Percentiles rank a stretch among this genome's conserved stretches.
Evolutionary conservation across 1,140 invertebrate species (phyloP).

Genomic region (Physella acuta): DNA sequence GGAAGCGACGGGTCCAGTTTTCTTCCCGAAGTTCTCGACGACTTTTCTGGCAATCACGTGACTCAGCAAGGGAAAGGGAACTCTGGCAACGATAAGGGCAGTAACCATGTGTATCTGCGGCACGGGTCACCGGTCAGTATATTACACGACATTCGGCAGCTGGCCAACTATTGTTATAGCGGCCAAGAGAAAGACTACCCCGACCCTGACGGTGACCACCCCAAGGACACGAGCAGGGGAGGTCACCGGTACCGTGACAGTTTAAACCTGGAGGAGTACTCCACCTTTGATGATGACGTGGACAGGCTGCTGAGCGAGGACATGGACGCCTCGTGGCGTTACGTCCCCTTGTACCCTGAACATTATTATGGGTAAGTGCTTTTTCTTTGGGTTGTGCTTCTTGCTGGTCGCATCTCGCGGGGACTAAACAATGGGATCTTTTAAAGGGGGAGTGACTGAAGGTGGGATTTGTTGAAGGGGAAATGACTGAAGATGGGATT

Average conservation of each 20-base stretch:
- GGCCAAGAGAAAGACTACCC: not conserved
- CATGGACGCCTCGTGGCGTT: slow-evolving; percentile 23
- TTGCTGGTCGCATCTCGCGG: too few species aligned
- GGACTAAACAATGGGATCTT: too few species aligned
- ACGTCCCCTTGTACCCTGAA: slow-evolving; percentile 23
- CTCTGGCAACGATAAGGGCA: too few species aligned
- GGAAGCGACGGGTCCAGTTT: not conserved
- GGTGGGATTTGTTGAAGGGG: too few species aligned
- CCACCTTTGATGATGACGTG: slow-evolving; percentile 14
- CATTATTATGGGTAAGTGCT: slow-evolving; percentile 23
- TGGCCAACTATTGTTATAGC: not conserved
- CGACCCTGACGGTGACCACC: not conserved
- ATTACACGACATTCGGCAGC: not conserved
- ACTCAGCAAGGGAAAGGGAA: too few species aligned
- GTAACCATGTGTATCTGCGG: not conserved
- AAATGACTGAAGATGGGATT: too few species aligned
- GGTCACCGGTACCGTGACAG: slow-evolving; percentile 9
- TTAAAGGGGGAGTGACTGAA: too few species aligned
- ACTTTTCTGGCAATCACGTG: too few species aligned
- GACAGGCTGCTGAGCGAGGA: slow-evolving; percentile 21
- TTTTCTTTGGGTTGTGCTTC: too few species aligned
- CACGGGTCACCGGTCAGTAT: not conserved
- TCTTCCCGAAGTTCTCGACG: too few species aligned
- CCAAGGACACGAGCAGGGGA: not conserved
- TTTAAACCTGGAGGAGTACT: slow-evolving; percentile 25